Conservation (phyloP, 2,797 vertebrate genomes). For the Toxotes lorentzi region DNA sequence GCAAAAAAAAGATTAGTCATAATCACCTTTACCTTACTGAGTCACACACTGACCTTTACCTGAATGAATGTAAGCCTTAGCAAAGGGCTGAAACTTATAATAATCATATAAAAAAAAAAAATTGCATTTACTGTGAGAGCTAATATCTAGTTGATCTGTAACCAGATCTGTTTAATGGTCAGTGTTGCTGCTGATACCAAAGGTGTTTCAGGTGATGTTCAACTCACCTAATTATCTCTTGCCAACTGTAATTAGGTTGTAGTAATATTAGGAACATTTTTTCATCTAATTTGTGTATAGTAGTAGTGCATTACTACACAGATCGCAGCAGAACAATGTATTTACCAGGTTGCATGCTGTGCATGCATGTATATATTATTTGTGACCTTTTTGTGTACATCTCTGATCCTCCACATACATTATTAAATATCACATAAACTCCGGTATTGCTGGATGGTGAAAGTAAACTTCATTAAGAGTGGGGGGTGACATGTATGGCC, state of each 20-base stretch:
- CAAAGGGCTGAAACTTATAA: no score
- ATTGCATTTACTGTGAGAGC: neutral
- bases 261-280: no score
- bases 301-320: neutral
- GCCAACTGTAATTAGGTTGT: constrained; percentile 2
- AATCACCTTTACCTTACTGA: no score
- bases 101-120: neutral
- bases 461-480: constrained; percentile 72
- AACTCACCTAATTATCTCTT: neutral
- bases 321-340: constrained; percentile 21
- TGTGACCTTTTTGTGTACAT: constrained; percentile 49
- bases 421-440: constrained; percentile 56
- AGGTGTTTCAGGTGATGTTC: no score
- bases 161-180: neutral
- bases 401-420: constrained; percentile 53
- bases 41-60: no score
- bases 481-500: constrained; percentile 60
- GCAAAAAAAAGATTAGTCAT: no score
- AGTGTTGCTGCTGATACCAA: neutral
- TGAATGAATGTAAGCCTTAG: no score
- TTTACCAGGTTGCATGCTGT: constrained; percentile 3
- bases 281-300: neutral
- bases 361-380: constrained; percentile 28
- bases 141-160: neutral
- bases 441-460: constrained; percentile 39